phyloP scores from a whole-genome alignment of 2,797 vertebrate genomes.

The Vipera latastei region DNA sequence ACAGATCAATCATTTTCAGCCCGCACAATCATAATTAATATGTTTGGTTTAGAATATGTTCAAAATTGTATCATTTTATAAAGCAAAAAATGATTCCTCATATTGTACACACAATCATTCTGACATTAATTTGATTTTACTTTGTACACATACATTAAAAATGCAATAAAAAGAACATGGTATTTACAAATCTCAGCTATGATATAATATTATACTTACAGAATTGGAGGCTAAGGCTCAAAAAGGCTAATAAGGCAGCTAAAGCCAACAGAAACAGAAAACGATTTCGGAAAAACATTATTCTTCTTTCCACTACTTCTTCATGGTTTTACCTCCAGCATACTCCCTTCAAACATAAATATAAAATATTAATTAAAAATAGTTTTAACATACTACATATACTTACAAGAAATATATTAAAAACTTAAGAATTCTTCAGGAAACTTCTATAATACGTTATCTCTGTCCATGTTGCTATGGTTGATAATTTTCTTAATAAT shows the following conservation, averaged over 20 bases:
- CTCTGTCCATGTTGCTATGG: background rate
- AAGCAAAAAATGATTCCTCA: background rate
- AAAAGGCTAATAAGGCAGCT: constrained; percentile 76
- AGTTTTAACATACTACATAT: background rate
- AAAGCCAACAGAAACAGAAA: constrained; percentile 81
- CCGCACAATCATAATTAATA: background rate
- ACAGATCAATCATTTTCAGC: background rate
- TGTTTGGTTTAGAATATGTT: background rate
- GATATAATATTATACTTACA: constrained; percentile 68
- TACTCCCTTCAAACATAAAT: constrained; percentile 60
- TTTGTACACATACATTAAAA: background rate
- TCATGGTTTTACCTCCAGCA: constrained; percentile 71
- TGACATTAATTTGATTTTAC: background rate
- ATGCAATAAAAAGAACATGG: background rate
- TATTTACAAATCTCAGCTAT: background rate
- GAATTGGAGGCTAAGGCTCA: constrained; percentile 81
- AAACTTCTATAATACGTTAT: background rate
- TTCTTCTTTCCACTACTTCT: constrained; percentile 68
- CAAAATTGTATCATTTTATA: background rate
- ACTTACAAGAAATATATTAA: background rate
- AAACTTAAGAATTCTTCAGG: background rate
- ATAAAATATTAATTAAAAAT: constrained; percentile 4
- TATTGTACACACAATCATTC: background rate
- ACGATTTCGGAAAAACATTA: constrained; percentile 81
- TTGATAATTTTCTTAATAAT: background rate